These are phyloP conservation scores for Peromyscus leucopus DNA, from an alignment of 2,113 vertebrate species.

Conservation along the genomic window DNA sequence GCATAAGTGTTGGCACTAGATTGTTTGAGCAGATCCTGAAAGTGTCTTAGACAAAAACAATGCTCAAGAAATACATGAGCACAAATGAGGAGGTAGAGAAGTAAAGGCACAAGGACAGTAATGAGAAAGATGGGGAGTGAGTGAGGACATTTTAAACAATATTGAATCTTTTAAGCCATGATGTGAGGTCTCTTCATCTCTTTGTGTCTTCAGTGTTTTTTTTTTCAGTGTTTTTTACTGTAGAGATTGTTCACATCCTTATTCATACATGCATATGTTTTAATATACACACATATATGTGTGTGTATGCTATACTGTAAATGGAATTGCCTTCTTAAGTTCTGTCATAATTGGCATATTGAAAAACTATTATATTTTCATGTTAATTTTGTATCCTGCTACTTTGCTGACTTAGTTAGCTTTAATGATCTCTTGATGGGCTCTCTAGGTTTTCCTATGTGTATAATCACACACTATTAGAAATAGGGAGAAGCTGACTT, in stretches of 20 bases:
- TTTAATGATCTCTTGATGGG: not conserved
- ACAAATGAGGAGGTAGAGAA: not conserved
- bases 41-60: not conserved
- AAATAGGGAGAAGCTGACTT: not conserved
- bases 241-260: not conserved
- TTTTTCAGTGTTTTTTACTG: not conserved
- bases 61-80: not conserved
- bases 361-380: not conserved
- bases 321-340: not conserved
- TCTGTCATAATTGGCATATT: not conserved
- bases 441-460: not conserved
- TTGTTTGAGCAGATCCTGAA: not conserved
- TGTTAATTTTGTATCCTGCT: not conserved
- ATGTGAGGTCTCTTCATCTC: too few relatives aligned
- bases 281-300: too few relatives aligned
- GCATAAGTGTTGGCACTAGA: not conserved
- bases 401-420: not conserved
- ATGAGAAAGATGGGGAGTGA: not conserved
- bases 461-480: not conserved
- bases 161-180: not conserved
- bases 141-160: not conserved
- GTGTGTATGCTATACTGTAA: not conserved
- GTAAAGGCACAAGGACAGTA: not conserved
- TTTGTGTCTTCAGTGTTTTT: not conserved
- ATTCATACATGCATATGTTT: not conserved